Base-by-base conservation (phyloP, 2,113 vertebrate species). In the Erpornis zantholeuca region DNA sequence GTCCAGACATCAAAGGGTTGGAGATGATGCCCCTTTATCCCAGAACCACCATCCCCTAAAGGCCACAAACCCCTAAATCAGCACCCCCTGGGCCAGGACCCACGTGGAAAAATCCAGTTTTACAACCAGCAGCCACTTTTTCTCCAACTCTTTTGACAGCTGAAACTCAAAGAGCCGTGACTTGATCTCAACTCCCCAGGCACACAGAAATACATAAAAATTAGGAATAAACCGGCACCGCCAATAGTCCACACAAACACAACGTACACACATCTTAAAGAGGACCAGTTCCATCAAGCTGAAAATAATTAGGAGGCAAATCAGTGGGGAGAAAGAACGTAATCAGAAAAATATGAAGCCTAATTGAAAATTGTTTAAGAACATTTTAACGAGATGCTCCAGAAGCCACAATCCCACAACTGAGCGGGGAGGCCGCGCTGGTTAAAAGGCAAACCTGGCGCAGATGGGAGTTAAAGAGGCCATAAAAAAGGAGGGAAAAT, bases 321-420 rank as follows among this genome's bases (percentile, higher is more conserved):
- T 86, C 96, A 93, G 85, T 86, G 57, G 95, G 96, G 95, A 91
- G 70, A 93, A 44, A 47, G 86, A 73, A 86, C 2, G 63, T 95
- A 95, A 97, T 93, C 82, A 94, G 94, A 96, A 97, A 96, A 97
- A 97, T 18, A 88, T 78, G 95, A 94, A 77, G 90, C 33, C 92
- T 97, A 95, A 96, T 94, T 96, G 94, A 81, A 95, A 97, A 96
- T 94, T 88, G 95, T 88, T 95, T 40, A 94, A 90, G 94, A 94
- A 95, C 96, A 95, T 95, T 96, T 96, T 93, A 95, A 97, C 90
- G 84, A 83, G 96, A 95, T 90, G 95, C 94, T 95, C 91, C 83
- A 73, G 84, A 96, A 96, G 94, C 96, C 96, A 86, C 96, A 94
- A 94, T 83, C 90, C 96, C 96, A 95, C 95, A 94, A 91, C 81